Evolutionary conservation across 2,797 vertebrate species (phyloP).

Genomic region (Lindbergichthys nudifrons): DNA sequence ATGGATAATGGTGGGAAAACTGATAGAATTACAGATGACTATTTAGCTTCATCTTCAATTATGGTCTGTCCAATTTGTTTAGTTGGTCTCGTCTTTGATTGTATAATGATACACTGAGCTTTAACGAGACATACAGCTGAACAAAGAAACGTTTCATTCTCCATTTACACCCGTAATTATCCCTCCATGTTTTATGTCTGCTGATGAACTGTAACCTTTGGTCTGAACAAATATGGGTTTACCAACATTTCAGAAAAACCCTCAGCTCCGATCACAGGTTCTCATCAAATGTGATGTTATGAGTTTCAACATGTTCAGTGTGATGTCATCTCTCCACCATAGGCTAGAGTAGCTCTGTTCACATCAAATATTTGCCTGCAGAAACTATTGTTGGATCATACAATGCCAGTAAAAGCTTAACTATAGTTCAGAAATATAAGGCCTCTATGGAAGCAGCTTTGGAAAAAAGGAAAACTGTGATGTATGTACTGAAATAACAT

Average conservation of each 20-base stretch:
- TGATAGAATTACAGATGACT: conserved; percentile 56
- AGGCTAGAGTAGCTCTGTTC: neutral
- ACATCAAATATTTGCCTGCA: neutral
- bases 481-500: neutral
- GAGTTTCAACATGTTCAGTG: neutral
- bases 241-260: neutral
- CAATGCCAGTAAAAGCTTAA: neutral
- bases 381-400: neutral
- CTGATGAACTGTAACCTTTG: conserved; percentile 42
- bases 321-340: neutral
- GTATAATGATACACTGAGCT: conserved; percentile 69
- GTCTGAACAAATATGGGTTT: conserved; percentile 23
- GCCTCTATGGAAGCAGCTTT: neutral
- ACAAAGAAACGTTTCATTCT: conserved; percentile 61
- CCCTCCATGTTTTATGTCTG: conserved; percentile 27
- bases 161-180: conserved; percentile 55
- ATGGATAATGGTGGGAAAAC: conserved; percentile 37
- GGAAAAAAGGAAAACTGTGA: neutral
- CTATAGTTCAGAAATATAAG: neutral
- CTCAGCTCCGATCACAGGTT: neutral
- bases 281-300: neutral
- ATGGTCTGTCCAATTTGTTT: conserved; percentile 66
- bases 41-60: conserved; percentile 57
- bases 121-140: conserved; percentile 42
- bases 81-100: conserved; percentile 61